Evolutionary conservation across 2,113 vertebrate genomes (phyloP).

Genomic region (Chaetura pelagica): DNA sequence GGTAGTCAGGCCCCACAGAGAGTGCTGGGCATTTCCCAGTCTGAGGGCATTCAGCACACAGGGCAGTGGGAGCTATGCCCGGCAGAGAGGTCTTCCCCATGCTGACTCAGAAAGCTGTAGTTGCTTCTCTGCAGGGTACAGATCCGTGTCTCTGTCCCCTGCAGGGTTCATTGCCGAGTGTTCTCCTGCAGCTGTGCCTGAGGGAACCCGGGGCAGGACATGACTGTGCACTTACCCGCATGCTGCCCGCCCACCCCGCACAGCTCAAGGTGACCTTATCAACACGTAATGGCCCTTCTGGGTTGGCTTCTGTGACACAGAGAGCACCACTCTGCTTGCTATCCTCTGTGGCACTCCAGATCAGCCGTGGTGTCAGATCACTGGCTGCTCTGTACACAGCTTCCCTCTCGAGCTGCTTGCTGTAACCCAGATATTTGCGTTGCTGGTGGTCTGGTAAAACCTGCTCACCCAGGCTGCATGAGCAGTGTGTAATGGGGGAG

Average conservation of each 20-base stretch:
- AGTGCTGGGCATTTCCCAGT: neutral
- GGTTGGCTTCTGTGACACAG: neutral
- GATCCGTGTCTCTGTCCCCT: neutral
- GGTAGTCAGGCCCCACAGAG: neutral
- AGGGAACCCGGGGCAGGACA: neutral
- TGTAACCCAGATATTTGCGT: neutral
- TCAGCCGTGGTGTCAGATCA: neutral
- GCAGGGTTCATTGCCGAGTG: neutral
- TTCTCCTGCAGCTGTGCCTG: neutral
- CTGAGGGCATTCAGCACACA: neutral
- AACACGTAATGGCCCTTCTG: neutral
- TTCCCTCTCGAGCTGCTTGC: neutral
- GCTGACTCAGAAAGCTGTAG: accelerated
- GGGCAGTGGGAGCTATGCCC: neutral
- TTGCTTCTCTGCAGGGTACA: accelerated
- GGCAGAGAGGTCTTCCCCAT: accelerated
- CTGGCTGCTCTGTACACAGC: neutral
- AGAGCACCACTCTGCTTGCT: neutral
- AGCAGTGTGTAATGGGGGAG: neutral
- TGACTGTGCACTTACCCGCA: accelerated
- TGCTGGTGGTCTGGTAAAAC: neutral
- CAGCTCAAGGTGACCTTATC: neutral
- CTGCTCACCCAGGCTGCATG: neutral
- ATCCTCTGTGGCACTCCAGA: neutral
- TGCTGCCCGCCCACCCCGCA: accelerated